Evolutionary conservation across 2,113 vertebrate species (phyloP).

Genomic region (Siniperca knerii): DNA sequence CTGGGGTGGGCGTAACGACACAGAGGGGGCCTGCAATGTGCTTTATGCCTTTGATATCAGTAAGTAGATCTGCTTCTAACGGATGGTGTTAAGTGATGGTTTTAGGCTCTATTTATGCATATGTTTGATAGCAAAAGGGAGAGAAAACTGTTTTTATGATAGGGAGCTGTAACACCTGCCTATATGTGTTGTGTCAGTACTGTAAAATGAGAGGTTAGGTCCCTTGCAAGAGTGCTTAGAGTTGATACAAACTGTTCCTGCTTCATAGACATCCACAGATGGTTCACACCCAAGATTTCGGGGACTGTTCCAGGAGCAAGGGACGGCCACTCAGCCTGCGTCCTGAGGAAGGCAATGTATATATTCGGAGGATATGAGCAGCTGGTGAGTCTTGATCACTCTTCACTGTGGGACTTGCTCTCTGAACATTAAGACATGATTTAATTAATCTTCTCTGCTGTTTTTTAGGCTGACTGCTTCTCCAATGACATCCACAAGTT

Average conservation of each 20-base stretch:
- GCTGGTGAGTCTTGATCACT: constrained; percentile 87
- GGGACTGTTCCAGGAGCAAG: constrained; percentile 94
- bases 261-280: constrained; percentile 90
- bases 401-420: background rate
- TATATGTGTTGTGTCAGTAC: background rate
- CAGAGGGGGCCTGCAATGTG: constrained; percentile 97
- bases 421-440: constrained; percentile 15
- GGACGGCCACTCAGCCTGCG: constrained; percentile 96
- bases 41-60: constrained; percentile 98
- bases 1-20: constrained; percentile 98
- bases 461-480: constrained; percentile 95
- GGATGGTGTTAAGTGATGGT: constrained; percentile 6
- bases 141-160: constrained; percentile 11
- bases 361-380: constrained; percentile 99
- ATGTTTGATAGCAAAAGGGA: constrained; percentile 9
- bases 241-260: constrained; percentile 32
- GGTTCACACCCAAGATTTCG: constrained; percentile 93
- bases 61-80: constrained; percentile 83
- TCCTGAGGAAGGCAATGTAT: constrained; percentile 95
- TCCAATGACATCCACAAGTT: constrained; percentile 99
- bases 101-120: constrained; percentile 38
- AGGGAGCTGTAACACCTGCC: constrained; percentile 40
- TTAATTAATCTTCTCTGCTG: constrained; percentile 26
- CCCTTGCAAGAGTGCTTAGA: background rate
- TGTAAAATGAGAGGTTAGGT: constrained; percentile 13